Evolutionary conservation across 2,888 invertebrate species (phyloP), one percentile per base, ranked within the genome.

Genomic region (Nemoura dubitans): DNA sequence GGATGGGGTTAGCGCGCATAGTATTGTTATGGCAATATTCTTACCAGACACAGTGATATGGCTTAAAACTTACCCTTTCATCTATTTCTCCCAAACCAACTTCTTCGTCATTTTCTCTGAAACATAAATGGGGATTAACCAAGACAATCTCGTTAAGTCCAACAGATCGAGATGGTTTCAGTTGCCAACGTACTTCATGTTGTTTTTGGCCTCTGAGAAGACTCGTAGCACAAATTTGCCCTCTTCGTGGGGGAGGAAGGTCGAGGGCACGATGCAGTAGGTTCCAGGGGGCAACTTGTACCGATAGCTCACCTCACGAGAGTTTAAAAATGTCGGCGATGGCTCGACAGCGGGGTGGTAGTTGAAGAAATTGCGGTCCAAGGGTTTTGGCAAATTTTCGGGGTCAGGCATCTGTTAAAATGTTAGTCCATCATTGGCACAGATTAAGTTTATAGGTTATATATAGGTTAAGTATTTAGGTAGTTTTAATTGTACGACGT

Each of bases 161-260:
- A 59, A 59, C 59, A 2, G 59, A 59, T 59, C 25, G 81, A 30
- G n/a, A 59, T 21, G 59, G 1, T 59, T 59, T 78, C 0, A 78
- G 2, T 78, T 78, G 2, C 30, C 3, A 36, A 89, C 89, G 88
- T 87, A 89, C 89, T 90, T 89, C 89, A 90, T 90, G 80, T 89
- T 88, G 87, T 89, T 88, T 86, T 82, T 86, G 26, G 90, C 92
- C 90, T 93, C 93, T 83, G 92, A 91, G 91, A 93, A 94, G 88
- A 94, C 91, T 89, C 94, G 90, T 59, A 94, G 89, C 88, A 94
- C 90, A 90, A 93, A 94, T 86, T 93, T 93, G 26, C 93, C 94
- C 88, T 93, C 93, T 88, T 93, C 91, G 88, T 92, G 91, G 0
- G 93, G 93, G 88, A 94, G 93, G 90, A 92, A 94, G 0, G 93